These are phyloP conservation scores for Temnothorax longispinosus DNA, from an alignment of 1,140 invertebrate species.

Conservation along the genomic window DNA sequence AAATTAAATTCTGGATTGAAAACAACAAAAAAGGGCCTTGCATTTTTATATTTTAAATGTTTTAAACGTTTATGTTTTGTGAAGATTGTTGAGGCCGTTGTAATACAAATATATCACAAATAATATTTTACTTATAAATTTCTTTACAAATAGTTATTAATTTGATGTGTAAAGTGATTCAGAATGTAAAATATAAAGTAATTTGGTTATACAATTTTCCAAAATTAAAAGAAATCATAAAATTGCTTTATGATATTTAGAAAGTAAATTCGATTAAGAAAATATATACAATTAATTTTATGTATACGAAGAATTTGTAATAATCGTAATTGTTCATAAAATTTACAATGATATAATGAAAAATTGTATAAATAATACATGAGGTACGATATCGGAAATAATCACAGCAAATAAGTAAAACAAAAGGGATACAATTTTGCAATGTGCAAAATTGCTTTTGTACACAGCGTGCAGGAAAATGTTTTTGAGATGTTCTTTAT, in stretches of 20 bases:
- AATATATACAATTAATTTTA: background rate
- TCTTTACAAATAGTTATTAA: background rate
- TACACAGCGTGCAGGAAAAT: background rate
- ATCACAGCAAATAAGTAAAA: background rate
- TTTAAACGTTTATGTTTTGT: background rate
- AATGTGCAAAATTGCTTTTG: background rate
- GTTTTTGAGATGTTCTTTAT: background rate
- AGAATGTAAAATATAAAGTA: background rate
- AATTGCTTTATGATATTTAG: background rate
- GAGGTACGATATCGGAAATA: background rate
- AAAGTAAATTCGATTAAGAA: background rate
- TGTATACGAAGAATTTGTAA: background rate
- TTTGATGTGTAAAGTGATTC: background rate
- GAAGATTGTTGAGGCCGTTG: too few relatives aligned
- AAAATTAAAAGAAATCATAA: background rate
- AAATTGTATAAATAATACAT: background rate
- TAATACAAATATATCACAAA: constrained; percentile 7
- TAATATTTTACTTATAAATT: background rate
- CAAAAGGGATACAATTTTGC: background rate
- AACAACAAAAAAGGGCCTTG: background rate
- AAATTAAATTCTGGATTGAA: constrained; percentile 11
- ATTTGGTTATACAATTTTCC: background rate
- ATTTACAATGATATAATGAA: background rate
- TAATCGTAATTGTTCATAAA: background rate
- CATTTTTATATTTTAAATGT: background rate